Percentiles rank a stretch among this genome's conserved stretches.
Evolutionary conservation across 2,797 vertebrate species (phyloP).

Genomic region (Strix occidentalis): DNA sequence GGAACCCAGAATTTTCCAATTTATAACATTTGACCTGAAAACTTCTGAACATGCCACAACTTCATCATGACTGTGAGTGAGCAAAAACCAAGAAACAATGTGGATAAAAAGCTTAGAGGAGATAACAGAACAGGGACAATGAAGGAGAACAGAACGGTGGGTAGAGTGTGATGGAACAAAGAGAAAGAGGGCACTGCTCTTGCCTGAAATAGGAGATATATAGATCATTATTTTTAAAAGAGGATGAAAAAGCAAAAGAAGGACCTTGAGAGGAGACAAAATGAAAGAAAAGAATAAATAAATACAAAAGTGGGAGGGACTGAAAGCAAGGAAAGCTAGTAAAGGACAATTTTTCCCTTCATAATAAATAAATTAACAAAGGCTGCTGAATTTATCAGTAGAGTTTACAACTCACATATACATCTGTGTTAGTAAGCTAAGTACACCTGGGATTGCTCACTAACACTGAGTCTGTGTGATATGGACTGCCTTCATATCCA

Average conservation of each 20-base stretch:
- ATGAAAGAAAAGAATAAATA: not conserved
- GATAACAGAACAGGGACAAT: not conserved
- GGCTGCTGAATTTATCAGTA: not conserved
- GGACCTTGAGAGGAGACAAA: not conserved
- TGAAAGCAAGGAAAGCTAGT: not conserved
- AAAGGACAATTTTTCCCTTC: not conserved
- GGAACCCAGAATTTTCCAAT: not conserved
- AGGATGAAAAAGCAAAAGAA: not conserved
- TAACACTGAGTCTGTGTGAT: not conserved
- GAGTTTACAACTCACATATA: not conserved
- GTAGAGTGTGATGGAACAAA: not conserved
- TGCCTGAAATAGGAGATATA: not conserved
- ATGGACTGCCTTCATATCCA: not conserved
- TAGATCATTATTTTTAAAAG: slow-evolving; percentile 35
- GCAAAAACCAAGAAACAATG: not conserved
- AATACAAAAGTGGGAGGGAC: not conserved
- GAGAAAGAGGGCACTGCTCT: not conserved
- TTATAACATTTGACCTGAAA: not conserved
- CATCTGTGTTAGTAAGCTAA: not conserved
- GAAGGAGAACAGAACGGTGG: not conserved
- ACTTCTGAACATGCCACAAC: not conserved
- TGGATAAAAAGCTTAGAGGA: not conserved
- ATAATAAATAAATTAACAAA: not conserved
- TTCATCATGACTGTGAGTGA: not conserved
- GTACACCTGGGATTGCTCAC: not conserved